Base-by-base conservation (phyloP, 23 tunicate genomes). In the Halocynthia aurantium region DNA sequence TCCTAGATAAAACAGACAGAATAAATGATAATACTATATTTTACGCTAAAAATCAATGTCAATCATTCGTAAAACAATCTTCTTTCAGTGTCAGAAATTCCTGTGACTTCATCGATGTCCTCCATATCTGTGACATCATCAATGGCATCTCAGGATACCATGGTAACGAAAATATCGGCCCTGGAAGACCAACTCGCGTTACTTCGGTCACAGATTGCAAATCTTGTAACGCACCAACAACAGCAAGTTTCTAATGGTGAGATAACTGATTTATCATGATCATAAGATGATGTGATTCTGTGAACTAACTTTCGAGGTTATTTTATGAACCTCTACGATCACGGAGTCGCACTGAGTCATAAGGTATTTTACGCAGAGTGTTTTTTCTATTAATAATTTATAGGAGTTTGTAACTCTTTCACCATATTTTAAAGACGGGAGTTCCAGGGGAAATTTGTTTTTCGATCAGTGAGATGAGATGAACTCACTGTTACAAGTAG, bases 171-270 rank as follows among this genome's bases (percentile, higher is more conserved):
- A 73, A 92, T 92, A 56, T 62, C 88, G 0, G 98, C 98, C 6
- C 70, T 92, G 67, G 98, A 92, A 73, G 98, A 92, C 50, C 92
- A 92, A 54, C 77, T 92, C 56, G 89, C 98, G 21, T 64, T 50
- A 52, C 87, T 92, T 50, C 82, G 98, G 49, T 67, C 91, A 51
- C 98, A 92, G 70, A 92, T 92, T 18, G 98, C 98, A 11, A 55
- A 73, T 68, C 80, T 92, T 60, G 88, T 92, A 8, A 81, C 92
- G 18, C 77, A 81, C 44, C 98, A 92, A 69, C 85, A 82, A 56
- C 86, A 81, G 17, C 51, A 78, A 18, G 80, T 13, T n/a, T 50
- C 85, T 10, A 77, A 84, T 40, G 61, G 88, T 84, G 61, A 77
- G 77, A 15, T 72, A 12, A 13, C 50, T 40, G 61, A 13, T 15